Evolutionary conservation across 2,888 invertebrate species (phyloP), one percentile per base, ranked within the genome.

Genomic region (Dolichomitus sp.): DNA sequence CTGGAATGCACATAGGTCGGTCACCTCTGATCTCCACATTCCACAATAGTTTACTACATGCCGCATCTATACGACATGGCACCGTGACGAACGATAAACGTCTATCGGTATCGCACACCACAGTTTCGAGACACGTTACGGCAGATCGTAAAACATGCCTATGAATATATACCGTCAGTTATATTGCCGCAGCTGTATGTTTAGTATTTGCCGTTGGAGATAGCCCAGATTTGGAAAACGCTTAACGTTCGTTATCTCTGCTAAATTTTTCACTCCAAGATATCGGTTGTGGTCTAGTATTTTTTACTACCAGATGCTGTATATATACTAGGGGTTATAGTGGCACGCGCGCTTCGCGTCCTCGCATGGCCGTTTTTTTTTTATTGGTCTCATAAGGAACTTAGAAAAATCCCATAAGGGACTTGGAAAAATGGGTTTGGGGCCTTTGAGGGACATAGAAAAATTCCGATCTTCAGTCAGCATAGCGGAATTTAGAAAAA

Each of bases 111-210:
- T 80, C 59, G 70, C 37, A 42, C 54, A n/a, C 40, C 57, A 50
- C 76, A 76, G 59, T 73, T 80, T 76, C 72, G 80, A 83, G 75
- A 76, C 70, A 37, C 75, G 75, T 72, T 66, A 83, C 75, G 72
- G 11, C n/a, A 61, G 23, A 76, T 80, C 83, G 80, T 83, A 80
- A 83, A 83, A 65, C 63, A 23, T 63, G 59, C 59, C 14, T 14
- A 9, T 61, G 37, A 76, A 79, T 61, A 79, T 61, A 79, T 61
- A 61, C 52, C 40, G 54, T 79, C 61, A 61, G 45, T 70, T 45
- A 72, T 59, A 72, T 52, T 37, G 40, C 65, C 33, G 57, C 66
- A 61, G 61, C 6, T n/a, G n/a, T 27, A 27, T 33, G 6, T 14
- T 57, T 27, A n/a, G n/a, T 57, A 30, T 57, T 57, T 72, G 69